Conservation (phyloP, 2,888 invertebrate species). For the Ormyrus pomaceus region DNA sequence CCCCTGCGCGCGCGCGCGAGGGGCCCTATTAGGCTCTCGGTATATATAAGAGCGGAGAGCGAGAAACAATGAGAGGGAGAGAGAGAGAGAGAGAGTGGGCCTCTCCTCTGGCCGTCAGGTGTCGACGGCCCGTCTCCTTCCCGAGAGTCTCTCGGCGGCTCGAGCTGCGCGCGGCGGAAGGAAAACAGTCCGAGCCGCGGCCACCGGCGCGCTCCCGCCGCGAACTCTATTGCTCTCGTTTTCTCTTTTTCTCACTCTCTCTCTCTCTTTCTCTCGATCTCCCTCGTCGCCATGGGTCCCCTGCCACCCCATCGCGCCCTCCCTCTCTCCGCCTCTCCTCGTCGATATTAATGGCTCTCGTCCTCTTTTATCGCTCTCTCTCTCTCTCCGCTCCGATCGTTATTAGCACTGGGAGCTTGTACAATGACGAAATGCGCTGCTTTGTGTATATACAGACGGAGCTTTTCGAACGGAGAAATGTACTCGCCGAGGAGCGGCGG, state of each 20-base stretch:
- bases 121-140: constrained; percentile 18
- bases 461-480: too few relatives aligned
- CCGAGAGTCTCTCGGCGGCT: not conserved
- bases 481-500: too few relatives aligned
- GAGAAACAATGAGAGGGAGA: constrained; percentile 36
- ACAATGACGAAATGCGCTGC: too few relatives aligned
- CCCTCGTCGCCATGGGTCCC: not conserved
- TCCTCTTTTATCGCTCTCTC: constrained; percentile 4
- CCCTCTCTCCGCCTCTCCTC: not conserved
- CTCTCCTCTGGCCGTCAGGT: constrained; percentile 43
- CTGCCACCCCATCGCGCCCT: not conserved
- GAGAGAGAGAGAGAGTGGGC: constrained; percentile 41
- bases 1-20: too few relatives aligned
- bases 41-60: not conserved
- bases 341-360: not conserved
- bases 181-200: not conserved
- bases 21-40: too few relatives aligned
- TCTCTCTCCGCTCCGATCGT: not conserved
- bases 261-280: constrained; percentile 8
- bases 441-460: too few relatives aligned
- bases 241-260: constrained; percentile 40
- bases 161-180: too few relatives aligned
- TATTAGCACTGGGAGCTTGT: too few relatives aligned
- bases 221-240: constrained; percentile 49
- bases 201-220: constrained; percentile 47